Evolutionary conservation across 2,888 invertebrate species (phyloP).

Genomic region (Diachrysia chrysitis): DNA sequence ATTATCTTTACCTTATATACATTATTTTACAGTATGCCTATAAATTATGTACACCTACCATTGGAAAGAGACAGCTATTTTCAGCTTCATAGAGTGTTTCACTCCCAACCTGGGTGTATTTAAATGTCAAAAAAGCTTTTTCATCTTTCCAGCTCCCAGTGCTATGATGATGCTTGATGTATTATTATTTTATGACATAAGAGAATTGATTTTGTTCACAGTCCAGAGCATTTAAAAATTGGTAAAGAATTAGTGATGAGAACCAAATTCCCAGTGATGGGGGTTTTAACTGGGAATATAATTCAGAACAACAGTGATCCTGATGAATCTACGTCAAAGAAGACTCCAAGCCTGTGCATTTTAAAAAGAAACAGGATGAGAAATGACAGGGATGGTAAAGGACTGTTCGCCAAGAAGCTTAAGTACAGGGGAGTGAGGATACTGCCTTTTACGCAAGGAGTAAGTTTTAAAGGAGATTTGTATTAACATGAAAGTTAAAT

Average conservation of each 20-base stretch:
- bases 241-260: constrained; percentile 72
- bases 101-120: too few relatives aligned
- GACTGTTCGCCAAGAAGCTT: constrained; percentile 66
- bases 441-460: constrained; percentile 59
- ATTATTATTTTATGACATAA: background rate
- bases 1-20: too few relatives aligned
- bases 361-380: constrained; percentile 68
- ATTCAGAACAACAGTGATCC: constrained; percentile 30
- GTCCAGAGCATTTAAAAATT: constrained; percentile 72
- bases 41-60: too few relatives aligned
- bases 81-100: too few relatives aligned
- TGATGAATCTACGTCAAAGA: background rate
- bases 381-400: constrained; percentile 60
- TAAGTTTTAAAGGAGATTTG: constrained; percentile 35
- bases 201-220: constrained; percentile 58
- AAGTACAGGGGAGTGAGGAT: constrained; percentile 75
- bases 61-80: too few relatives aligned
- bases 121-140: too few relatives aligned
- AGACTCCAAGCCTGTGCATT: constrained; percentile 61
- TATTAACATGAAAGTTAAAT: too few relatives aligned
- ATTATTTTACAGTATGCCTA: too few relatives aligned
- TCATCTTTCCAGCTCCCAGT: background rate
- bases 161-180: too few relatives aligned
- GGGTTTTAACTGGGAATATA: constrained; percentile 52
- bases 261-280: constrained; percentile 61